Evolutionary conservation across 2,888 invertebrate species (phyloP), one percentile per base, ranked within the genome.

Genomic region (Cephus sareptanus): DNA sequence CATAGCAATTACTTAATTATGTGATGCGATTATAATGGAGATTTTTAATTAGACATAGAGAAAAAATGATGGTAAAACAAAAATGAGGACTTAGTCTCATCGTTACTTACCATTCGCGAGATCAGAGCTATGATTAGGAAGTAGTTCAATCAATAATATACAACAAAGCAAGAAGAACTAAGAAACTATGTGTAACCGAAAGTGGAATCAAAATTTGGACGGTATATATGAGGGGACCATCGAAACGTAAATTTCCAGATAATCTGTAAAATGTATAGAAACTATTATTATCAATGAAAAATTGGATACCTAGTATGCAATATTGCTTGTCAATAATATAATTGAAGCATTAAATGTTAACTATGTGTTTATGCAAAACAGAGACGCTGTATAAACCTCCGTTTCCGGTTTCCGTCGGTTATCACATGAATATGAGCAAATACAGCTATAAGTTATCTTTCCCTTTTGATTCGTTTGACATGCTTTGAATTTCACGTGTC

Each of bases 391-490:
- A 81, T 79, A 80, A 81, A 84, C 85, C 83, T 82, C 82, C 82
- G 81, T 80, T 85, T 82, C 81, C 76, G 81, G 80, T 83, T 84
- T 82, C 33, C 82, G 83, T 85, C 84, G 82, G 81, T 84, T 87
- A 88, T 88, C 87, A 88, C 88, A 87, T 85, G 84, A 87, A 84
- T 84, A 86, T 87, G 87, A 87, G 86, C 85, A 87, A 85, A 81
- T 81, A 83, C 78, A 82, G 79, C 81, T 87, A 82, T 73, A 34
- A 56, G 23, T 56, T 56, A 56, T 56, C 56, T 9, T 23, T 56
- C 56, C 56, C 74, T 85, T 85, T 84, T 82, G 82, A 82, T 85
- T 84, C 79, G 80, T 76, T 81, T 82, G 34, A 73, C 78, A 33
- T 71, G 71, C 33, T 71, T 31, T n/a, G 1, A 34, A 71, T 71